Conservation (phyloP, 2,113 vertebrate genomes). For the Hypomesus transpacificus region DNA sequence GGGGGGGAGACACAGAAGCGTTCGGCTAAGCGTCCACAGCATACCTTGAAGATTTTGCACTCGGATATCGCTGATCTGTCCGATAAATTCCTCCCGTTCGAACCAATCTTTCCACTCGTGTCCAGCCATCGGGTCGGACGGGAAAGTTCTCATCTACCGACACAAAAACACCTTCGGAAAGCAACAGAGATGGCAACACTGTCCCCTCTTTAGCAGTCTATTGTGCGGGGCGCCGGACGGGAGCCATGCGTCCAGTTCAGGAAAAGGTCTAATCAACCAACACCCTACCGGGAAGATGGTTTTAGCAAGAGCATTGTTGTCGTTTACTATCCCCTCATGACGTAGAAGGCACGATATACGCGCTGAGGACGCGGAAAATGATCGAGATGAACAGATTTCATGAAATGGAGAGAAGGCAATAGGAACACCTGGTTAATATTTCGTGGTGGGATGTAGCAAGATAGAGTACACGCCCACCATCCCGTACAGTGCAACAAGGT, state of each 20-base stretch:
- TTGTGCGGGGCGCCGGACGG: constrained; percentile 31
- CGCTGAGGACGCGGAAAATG: constrained; percentile 14
- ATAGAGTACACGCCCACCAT: constrained; percentile 48
- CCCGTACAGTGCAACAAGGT: constrained; percentile 15
- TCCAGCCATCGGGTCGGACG: constrained; percentile 77
- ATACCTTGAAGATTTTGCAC: constrained; percentile 95
- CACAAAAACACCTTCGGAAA: constrained; percentile 12
- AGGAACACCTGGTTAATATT: constrained; percentile 67
- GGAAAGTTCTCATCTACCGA: constrained; percentile 21
- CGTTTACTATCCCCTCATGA: constrained; percentile 41
- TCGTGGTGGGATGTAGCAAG: constrained; percentile 48
- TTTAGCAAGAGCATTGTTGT: constrained; percentile 31
- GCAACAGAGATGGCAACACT: background rate
- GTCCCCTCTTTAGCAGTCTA: constrained; percentile 21
- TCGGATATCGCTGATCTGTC: constrained; percentile 92
- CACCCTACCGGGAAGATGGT: constrained; percentile 27
- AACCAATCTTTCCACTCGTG: constrained; percentile 90
- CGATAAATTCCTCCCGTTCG: constrained; percentile 90
- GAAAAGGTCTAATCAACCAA: constrained; percentile 18
- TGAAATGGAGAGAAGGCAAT: constrained; percentile 32
- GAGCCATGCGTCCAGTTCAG: constrained; percentile 35
- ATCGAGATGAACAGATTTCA: constrained; percentile 18
- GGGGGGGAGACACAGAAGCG: no score
- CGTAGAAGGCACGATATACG: constrained; percentile 19
- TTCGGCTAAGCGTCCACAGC: constrained; percentile 13